Conservation (phyloP, 2,797 vertebrate species). For the Neosalanx taihuensis region DNA sequence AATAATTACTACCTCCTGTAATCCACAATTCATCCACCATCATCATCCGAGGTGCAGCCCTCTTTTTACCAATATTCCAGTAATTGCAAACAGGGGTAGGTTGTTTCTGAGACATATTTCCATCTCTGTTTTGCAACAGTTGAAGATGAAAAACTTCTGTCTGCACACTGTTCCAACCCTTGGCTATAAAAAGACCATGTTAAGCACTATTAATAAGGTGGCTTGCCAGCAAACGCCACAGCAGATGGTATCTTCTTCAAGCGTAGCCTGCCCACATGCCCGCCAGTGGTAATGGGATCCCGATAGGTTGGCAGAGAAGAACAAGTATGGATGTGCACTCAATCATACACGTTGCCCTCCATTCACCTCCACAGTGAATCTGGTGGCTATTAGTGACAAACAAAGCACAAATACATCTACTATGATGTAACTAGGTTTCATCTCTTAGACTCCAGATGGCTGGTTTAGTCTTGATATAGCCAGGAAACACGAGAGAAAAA, state of each 20-base stretch:
- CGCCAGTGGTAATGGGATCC: conserved; percentile 51
- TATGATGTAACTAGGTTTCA: background rate
- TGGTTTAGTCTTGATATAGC: too few relatives aligned
- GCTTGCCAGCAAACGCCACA: conserved; percentile 46
- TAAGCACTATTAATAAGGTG: conserved; percentile 44
- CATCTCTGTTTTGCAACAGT: background rate
- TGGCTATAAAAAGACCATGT: conserved; percentile 45
- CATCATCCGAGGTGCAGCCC: too few relatives aligned
- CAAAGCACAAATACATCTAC: background rate
- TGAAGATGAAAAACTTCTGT: conserved; percentile 9
- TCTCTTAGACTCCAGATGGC: too few relatives aligned
- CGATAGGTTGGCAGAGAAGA: conserved; percentile 44
- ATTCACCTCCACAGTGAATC: conserved; percentile 17
- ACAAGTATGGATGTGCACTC: conserved; percentile 30
- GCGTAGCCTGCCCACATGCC: conserved; percentile 60
- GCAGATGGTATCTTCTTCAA: conserved; percentile 63
- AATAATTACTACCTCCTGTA: too few relatives aligned
- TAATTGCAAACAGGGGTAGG: too few relatives aligned
- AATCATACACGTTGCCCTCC: conserved; percentile 12
- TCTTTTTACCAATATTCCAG: too few relatives aligned
- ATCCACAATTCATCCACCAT: too few relatives aligned
- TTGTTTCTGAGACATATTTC: background rate
- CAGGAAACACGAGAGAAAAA: background rate
- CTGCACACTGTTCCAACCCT: conserved; percentile 24
- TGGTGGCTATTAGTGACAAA: background rate